phyloP scores from a whole-genome alignment of 2,113 vertebrate genomes.

The Forbesichthys agassizii region DNA sequence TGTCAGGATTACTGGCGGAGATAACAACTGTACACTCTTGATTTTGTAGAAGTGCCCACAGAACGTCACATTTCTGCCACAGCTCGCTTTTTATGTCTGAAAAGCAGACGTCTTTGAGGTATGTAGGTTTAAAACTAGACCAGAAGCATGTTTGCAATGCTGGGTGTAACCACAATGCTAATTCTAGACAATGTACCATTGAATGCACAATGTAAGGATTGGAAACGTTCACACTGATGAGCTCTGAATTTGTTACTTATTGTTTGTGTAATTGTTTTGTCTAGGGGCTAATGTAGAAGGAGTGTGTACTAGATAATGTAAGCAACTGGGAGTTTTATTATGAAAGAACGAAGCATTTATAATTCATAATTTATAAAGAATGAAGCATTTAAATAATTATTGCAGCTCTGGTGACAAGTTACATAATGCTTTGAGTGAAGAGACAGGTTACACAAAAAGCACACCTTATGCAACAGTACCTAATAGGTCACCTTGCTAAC shows the following conservation, averaged over 20 bases:
- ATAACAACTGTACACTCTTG: slow-evolving; percentile 20
- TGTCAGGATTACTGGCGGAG: neutral
- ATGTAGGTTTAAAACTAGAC: too few species aligned
- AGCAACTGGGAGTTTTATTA: slow-evolving; percentile 35
- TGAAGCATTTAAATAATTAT: too few species aligned
- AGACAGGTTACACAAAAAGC: slow-evolving; percentile 31
- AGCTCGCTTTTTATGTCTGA: too few species aligned
- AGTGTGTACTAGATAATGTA: neutral
- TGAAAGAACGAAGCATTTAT: too few species aligned
- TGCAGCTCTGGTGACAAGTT: slow-evolving; percentile 43
- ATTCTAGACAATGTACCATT: too few species aligned
- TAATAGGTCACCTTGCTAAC: slow-evolving; percentile 30
- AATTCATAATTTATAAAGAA: too few species aligned
- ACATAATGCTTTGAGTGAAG: slow-evolving; percentile 33
- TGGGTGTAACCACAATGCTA: too few species aligned
- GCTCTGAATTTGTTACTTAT: slow-evolving; percentile 26
- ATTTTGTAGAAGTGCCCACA: too few species aligned
- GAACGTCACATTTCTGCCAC: too few species aligned
- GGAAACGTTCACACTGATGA: neutral
- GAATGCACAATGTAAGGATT: too few species aligned
- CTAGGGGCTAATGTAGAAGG: slow-evolving; percentile 19
- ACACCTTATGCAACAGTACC: slow-evolving; percentile 54
- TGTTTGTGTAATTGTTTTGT: slow-evolving; percentile 20
- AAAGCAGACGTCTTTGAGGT: too few species aligned
- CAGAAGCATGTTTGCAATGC: too few species aligned